These are phyloP conservation scores for Pseudorectes ferrugineus DNA, from an alignment of 2,113 vertebrate genomes.

Conservation along the genomic window DNA sequence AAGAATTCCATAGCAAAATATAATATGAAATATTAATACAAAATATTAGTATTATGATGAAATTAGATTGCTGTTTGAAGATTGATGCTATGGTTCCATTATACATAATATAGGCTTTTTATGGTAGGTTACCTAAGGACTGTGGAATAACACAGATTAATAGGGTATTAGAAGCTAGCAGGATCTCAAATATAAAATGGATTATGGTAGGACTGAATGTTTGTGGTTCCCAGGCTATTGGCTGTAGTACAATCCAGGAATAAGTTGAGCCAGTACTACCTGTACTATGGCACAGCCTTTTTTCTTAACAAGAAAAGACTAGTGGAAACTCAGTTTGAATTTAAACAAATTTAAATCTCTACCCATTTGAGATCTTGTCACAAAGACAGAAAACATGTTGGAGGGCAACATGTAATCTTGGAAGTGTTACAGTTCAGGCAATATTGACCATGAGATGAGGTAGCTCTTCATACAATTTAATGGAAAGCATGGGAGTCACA, in stretches of 20 bases:
- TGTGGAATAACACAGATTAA: neutral
- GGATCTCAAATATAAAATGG: neutral
- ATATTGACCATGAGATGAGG: neutral
- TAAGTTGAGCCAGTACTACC: neutral
- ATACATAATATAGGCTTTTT: neutral
- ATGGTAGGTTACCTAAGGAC: neutral
- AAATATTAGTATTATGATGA: neutral
- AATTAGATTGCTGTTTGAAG: neutral
- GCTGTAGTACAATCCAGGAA: neutral
- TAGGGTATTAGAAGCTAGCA: neutral
- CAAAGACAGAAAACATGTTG: slow-evolving; percentile 24
- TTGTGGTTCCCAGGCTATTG: neutral
- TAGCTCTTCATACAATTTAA: neutral
- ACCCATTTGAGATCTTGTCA: slow-evolving; percentile 39
- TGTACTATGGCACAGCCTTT: neutral
- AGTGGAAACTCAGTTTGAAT: slow-evolving; percentile 27
- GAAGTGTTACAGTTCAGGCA: neutral
- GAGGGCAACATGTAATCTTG: slow-evolving; percentile 16
- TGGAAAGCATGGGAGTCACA: neutral
- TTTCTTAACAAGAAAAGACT: neutral
- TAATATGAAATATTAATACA: neutral
- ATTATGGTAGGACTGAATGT: neutral
- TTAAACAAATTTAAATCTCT: slow-evolving; percentile 49
- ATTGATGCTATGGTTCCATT: neutral
- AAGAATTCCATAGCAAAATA: neutral